Base-by-base conservation (phyloP, 2,113 vertebrate genomes). In the Gadus chalcogrammus region DNA sequence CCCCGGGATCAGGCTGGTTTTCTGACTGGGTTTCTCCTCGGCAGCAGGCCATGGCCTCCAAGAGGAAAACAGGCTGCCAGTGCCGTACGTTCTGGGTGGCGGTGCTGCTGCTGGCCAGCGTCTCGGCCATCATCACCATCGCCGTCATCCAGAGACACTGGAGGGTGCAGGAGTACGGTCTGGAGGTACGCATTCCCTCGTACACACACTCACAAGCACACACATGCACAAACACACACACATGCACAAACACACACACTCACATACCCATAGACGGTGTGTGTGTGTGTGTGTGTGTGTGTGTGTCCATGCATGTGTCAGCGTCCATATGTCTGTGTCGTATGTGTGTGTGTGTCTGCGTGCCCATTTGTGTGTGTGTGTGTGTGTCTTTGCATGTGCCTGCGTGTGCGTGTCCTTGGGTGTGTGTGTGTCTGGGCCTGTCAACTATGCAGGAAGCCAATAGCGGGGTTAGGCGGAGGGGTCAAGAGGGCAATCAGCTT, bases 41-140 rank as follows among this genome's bases (percentile, higher is more conserved):
- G 22, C 48, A 62, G 75, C 85, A 90, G 89, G 79, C 91, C 84
- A 92, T 93, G 84, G 84, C 88, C 56, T 91, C 88, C 31, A 89
- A 88, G 68, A 56, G 11, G 55, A 61, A 83, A 77, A 86, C 89
- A 65, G 87, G 91, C 60, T 93, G 88, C 74, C 91, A 86, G 74
- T 92, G 91, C 84, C 90, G 89, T 1, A 87, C 93, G 28, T 85
- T 84, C 64, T 66, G 87, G 20, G 88, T 94, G 59, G 61, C 93
- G 53, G 82, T 92, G 52, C 88, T 95, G 74, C 87, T 98, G 65
- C 70, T 96, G 64, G 81, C 91, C 60, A 95, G 95, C 38, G 69
- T 95, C n/a, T 89, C 92, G 13, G 92, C 95, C 63, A 90, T 98
- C 3, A 80, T 95, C 71, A 75, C 93, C 24, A 89, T 98, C 72